Percentiles rank a stretch among this genome's conserved stretches.
These are phyloP conservation scores for Fundulus diaphanus DNA, from an alignment of 2,797 vertebrate species.

Conservation along the genomic window DNA sequence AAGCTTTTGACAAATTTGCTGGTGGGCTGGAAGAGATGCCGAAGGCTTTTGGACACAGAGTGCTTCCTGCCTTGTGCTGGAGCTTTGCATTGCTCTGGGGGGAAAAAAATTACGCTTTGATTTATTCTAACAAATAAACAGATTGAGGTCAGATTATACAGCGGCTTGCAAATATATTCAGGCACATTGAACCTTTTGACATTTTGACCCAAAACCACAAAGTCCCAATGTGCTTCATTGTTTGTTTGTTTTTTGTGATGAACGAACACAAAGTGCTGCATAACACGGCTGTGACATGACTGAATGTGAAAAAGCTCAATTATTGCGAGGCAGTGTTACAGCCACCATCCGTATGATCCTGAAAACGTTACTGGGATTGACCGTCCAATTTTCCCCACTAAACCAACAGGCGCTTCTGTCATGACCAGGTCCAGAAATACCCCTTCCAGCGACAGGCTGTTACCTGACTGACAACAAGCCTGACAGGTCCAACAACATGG, in stretches of 20 bases:
- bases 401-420: slow-evolving; percentile 38
- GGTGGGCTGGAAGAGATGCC: slow-evolving; percentile 90
- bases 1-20: slow-evolving; percentile 92
- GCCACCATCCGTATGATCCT: not conserved
- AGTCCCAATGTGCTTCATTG: not conserved
- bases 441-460: slow-evolving; percentile 57
- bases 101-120: slow-evolving; percentile 22
- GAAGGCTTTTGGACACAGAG: slow-evolving; percentile 92
- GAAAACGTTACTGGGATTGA: slow-evolving; percentile 15
- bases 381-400: slow-evolving; percentile 17
- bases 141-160: not conserved
- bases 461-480: slow-evolving; percentile 71
- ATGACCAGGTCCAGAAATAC: slow-evolving; percentile 50
- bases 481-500: slow-evolving; percentile 71
- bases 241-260: not conserved
- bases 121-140: not conserved
- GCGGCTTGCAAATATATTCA: not conserved
- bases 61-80: slow-evolving; percentile 89
- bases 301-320: not conserved
- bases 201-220: not conserved
- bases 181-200: no score
- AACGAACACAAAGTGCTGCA: not conserved
- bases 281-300: not conserved
- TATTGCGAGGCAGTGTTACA: not conserved
- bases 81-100: slow-evolving; percentile 88